phyloP scores from a whole-genome alignment of 1,140 invertebrate genomes.

The Stratiolaelaps scimitus region DNA sequence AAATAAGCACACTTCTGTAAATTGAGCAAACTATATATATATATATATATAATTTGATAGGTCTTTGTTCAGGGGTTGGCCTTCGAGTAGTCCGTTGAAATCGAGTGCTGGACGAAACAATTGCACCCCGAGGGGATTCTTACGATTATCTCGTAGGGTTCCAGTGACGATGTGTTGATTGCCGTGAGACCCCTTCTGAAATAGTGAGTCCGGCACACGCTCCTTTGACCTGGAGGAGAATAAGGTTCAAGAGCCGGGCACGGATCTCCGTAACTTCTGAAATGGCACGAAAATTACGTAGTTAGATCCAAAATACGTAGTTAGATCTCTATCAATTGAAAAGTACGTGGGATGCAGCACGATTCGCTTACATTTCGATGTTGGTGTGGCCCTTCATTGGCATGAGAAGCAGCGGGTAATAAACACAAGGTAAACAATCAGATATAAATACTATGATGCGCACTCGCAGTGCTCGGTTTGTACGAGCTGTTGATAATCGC shows the following conservation, averaged over 20 bases:
- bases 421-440: too few species aligned
- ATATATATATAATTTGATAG: too few species aligned
- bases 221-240: background rate
- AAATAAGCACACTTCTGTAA: too few species aligned
- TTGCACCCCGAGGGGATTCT: background rate
- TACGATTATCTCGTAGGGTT: conserved; percentile 6
- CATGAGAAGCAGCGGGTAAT: too few species aligned
- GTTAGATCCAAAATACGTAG: background rate
- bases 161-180: background rate
- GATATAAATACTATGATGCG: background rate
- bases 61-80: too few species aligned
- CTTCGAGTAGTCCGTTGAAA: too few species aligned
- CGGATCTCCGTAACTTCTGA: background rate
- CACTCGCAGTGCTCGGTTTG: background rate
- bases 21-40: too few species aligned
- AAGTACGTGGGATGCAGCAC: too few species aligned
- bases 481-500: conserved; percentile 4
- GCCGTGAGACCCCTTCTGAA: conserved; percentile 5
- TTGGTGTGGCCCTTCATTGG: too few species aligned
- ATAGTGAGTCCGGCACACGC: background rate
- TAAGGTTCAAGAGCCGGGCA: background rate
- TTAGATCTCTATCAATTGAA: background rate
- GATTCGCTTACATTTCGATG: too few species aligned
- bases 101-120: conserved; percentile 2
- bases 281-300: background rate